Evolutionary conservation across 1,140 invertebrate genomes (phyloP).

Genomic region (Bombus difficillimus): DNA sequence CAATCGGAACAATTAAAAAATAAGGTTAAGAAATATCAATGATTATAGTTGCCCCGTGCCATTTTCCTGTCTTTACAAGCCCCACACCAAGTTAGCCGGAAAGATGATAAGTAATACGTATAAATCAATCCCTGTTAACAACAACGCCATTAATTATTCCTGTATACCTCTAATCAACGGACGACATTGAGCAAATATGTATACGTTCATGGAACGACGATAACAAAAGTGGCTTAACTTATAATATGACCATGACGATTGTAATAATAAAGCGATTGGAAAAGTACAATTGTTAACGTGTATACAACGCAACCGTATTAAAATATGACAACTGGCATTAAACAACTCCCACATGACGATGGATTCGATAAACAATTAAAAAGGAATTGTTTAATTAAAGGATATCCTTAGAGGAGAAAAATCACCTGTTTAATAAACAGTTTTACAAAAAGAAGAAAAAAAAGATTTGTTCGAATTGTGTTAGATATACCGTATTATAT

Average conservation of each 20-base stretch:
- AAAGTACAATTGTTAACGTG: constrained; percentile 25
- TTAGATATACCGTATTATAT: background rate
- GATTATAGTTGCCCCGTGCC: background rate
- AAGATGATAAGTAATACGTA: constrained; percentile 18
- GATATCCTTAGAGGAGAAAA: too few species aligned
- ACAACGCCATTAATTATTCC: constrained; percentile 1
- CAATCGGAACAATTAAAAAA: background rate
- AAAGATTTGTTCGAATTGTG: background rate
- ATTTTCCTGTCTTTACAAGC: constrained; percentile 44
- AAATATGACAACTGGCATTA: background rate
- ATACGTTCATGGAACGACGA: background rate
- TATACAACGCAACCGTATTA: constrained; percentile 13
- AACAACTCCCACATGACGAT: background rate
- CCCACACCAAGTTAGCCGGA: constrained; percentile 56
- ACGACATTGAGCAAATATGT: background rate
- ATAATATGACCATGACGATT: background rate
- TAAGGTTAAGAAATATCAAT: background rate
- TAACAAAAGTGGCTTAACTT: background rate
- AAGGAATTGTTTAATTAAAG: constrained; percentile 3
- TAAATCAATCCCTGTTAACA: constrained; percentile 8
- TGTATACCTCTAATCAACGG: constrained; percentile 4
- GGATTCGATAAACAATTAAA: background rate
- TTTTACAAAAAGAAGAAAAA: background rate
- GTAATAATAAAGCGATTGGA: constrained; percentile 8
- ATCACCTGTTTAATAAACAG: constrained; percentile 28